phyloP scores from a whole-genome alignment of 1,140 invertebrate species.

The Drosophila baimaii region DNA sequence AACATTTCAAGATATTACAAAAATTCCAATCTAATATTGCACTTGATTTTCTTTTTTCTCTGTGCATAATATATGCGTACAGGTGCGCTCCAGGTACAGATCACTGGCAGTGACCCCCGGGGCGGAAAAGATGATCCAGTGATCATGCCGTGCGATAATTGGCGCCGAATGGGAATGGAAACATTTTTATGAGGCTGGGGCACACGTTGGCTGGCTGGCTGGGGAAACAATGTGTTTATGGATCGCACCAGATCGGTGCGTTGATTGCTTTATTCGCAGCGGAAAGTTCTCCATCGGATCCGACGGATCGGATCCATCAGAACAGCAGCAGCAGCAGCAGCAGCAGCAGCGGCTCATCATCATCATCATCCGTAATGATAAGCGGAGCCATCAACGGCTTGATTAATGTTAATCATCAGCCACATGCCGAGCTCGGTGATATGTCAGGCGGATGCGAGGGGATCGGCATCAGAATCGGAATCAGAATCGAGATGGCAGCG shows the following conservation, averaged over 20 bases:
- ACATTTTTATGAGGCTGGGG: slow-evolving; percentile 41
- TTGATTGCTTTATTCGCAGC: slow-evolving; percentile 41
- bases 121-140: slow-evolving; percentile 13
- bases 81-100: slow-evolving; percentile 6
- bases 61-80: slow-evolving; percentile 3
- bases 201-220: slow-evolving; percentile 1
- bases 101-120: slow-evolving; percentile 8
- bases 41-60: neutral
- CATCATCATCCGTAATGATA: slow-evolving; percentile 44
- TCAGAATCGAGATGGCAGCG: slow-evolving; percentile 9
- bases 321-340: slow-evolving; percentile 13
- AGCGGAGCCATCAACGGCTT: slow-evolving; percentile 43
- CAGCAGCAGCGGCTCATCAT: slow-evolving; percentile 16
- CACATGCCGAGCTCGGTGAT: slow-evolving; percentile 15
- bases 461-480: neutral
- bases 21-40: neutral
- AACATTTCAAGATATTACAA: too few species aligned
- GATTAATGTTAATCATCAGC: slow-evolving; percentile 53
- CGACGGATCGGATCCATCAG: slow-evolving; percentile 29
- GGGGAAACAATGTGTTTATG: slow-evolving; percentile 37
- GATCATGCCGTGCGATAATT: slow-evolving; percentile 35
- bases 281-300: slow-evolving; percentile 48
- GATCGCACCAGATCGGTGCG: slow-evolving; percentile 20
- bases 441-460: neutral
- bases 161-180: slow-evolving; percentile 34